These are phyloP conservation scores for Solenopsis fugax DNA, from an alignment of 1,140 invertebrate species.

Conservation along the genomic window DNA sequence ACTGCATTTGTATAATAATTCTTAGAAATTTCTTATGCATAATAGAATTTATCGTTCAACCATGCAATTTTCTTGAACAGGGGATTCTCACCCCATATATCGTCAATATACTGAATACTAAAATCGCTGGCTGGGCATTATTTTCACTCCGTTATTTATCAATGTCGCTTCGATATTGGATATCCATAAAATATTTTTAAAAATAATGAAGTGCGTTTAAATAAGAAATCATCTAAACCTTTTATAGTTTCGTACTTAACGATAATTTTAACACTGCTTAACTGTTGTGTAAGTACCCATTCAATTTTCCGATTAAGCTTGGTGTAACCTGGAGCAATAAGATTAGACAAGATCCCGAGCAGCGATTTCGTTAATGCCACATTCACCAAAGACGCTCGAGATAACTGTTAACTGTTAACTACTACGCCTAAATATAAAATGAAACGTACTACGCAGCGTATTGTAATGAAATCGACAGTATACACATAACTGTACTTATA, in stretches of 20 bases:
- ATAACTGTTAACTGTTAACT: conserved; percentile 16
- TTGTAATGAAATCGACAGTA: conserved; percentile 25
- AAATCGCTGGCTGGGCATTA: background rate
- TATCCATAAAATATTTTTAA: background rate
- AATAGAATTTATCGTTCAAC: conserved; percentile 23
- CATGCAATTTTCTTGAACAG: conserved; percentile 24
- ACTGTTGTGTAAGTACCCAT: background rate
- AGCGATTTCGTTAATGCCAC: background rate
- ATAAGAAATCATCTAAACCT: background rate
- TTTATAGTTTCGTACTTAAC: background rate
- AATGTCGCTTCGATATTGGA: background rate
- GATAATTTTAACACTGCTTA: background rate
- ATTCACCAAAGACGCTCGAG: background rate
- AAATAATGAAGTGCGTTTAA: background rate
- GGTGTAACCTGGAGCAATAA: background rate
- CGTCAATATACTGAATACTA: conserved; percentile 4
- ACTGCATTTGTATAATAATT: background rate
- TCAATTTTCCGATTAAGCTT: background rate
- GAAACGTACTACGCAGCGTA: background rate
- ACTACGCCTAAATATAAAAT: background rate
- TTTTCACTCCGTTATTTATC: background rate
- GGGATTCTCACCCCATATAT: background rate
- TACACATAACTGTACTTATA: background rate
- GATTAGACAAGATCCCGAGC: background rate
- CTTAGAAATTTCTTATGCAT: conserved; percentile 1